phyloP scores from a whole-genome alignment of 2,888 invertebrate genomes.

The Uropetala carovei region DNA sequence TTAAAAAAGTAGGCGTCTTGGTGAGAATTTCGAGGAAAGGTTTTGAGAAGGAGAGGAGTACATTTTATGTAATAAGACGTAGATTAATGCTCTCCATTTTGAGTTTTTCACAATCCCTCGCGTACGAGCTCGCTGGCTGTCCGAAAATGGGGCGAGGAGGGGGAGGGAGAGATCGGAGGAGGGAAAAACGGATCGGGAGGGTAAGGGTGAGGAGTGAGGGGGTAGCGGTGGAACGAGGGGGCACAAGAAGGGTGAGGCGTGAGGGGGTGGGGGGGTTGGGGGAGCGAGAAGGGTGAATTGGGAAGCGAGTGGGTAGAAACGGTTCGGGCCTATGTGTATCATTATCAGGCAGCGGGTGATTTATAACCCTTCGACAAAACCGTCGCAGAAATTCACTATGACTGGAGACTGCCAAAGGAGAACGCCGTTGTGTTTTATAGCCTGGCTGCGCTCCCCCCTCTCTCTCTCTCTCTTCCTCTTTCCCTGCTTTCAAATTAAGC shows the following conservation, averaged over 20 bases:
- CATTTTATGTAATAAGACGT: conserved; percentile 49
- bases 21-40: not conserved
- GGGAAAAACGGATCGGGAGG: not conserved
- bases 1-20: not conserved
- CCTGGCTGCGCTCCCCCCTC: not conserved
- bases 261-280: not conserved
- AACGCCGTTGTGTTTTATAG: conserved; percentile 21
- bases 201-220: not conserved
- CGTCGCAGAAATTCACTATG: not conserved
- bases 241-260: too few species aligned
- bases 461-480: not conserved
- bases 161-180: too few species aligned
- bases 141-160: too few species aligned
- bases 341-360: conserved; percentile 14
- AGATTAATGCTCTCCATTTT: conserved; percentile 47
- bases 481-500: conserved; percentile 42
- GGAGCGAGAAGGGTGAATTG: too few species aligned
- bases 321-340: not conserved
- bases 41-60: conserved; percentile 23
- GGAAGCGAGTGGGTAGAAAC: not conserved
- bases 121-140: not conserved
- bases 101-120: not conserved
- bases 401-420: conserved; percentile 14
- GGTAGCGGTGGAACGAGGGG: too few species aligned
- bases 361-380: conserved; percentile 35